Evolutionary conservation across 1,140 invertebrate genomes (phyloP), one percentile per base, ranked within the genome.

Genomic region (Calephelis nemesis): DNA sequence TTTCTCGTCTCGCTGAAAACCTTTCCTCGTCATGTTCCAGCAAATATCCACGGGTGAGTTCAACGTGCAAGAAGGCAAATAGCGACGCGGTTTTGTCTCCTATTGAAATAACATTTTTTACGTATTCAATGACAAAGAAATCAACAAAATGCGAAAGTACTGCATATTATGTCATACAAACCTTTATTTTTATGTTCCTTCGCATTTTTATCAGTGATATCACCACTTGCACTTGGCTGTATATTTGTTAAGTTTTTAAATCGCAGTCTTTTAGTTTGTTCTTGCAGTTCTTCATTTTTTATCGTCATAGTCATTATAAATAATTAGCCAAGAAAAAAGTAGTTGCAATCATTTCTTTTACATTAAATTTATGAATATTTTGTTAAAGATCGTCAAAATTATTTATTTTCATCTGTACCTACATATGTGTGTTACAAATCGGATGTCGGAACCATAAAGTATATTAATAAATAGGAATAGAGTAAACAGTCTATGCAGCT

Each of bases 11-110:
- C 39, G 98, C 97, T 47, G 96, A 96, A 92, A 98, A 99, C 68
- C 97, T 94, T 82, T 98, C 97, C 85, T 99, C 97, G 82, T 99
- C 98, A 87, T 98, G 95, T 92, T 99, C 97, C 42, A 98, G 88
- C 76, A 96, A 93, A 92, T 99, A 99, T 11, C 97, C 97, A 77
- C 98, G 93, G 5, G 97, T 98, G 73, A 99, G 91, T 92, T 99
- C 98, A 47, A 96, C 95, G 79, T 95, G 94, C 50, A 99, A 91
- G 91, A 98, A 98, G 66, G 95, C 92, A 67, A 94, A 92, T 50
- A 96, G 85, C 5, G 95, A 96, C 7, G 93, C 89, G 52, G 81
- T 82, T 75, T 88, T 92, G 15, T 91, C 92, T 74, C 69, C 87
- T 90, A 74, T 48, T 85, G 84, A 75, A 70, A 70, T 62, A 63